Evolutionary conservation across 2,888 invertebrate genomes (phyloP).

Genomic region (Tanytarsus gracilentus): DNA sequence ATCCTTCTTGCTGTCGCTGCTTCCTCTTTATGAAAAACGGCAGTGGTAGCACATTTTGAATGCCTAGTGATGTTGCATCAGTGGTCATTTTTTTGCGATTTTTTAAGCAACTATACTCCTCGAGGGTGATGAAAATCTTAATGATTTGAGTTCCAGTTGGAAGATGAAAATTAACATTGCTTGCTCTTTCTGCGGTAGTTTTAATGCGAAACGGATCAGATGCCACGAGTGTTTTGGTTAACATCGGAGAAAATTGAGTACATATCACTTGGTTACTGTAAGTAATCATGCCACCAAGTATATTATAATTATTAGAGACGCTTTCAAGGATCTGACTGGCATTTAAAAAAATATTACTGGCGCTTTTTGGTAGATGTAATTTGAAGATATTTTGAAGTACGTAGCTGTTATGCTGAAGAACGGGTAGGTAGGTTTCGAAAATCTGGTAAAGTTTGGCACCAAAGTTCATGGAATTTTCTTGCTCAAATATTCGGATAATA

Average conservation of each 20-base stretch:
- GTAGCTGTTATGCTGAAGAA: slow-evolving; percentile 73
- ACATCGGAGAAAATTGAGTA: slow-evolving; percentile 62
- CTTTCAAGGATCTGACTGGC: slow-evolving; percentile 77
- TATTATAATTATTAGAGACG: slow-evolving; percentile 67
- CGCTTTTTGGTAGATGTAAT: slow-evolving; percentile 76
- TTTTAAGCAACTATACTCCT: slow-evolving; percentile 3
- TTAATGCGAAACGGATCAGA: slow-evolving; percentile 78
- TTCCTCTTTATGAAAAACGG: slow-evolving; percentile 25
- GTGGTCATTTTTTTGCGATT: background rate
- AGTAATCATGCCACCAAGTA: slow-evolving; percentile 74
- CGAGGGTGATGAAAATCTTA: slow-evolving; percentile 33
- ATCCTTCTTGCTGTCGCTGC: too few relatives aligned
- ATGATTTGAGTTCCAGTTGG: slow-evolving; percentile 75
- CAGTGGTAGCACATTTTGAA: slow-evolving; percentile 19
- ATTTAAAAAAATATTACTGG: slow-evolving; percentile 76
- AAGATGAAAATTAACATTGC: slow-evolving; percentile 54
- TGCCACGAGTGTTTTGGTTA: slow-evolving; percentile 70
- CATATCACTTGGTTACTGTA: slow-evolving; percentile 83
- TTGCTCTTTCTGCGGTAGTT: slow-evolving; percentile 63
- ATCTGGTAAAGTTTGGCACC: slow-evolving; percentile 72
- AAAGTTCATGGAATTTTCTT: slow-evolving; percentile 50
- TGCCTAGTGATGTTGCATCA: slow-evolving; percentile 4
- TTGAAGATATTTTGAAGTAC: slow-evolving; percentile 75
- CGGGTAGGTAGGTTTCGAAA: slow-evolving; percentile 81
- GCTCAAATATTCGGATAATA: slow-evolving; percentile 59